Evolutionary conservation across 2,888 invertebrate genomes (phyloP), one percentile per base, ranked within the genome.

Genomic region (Enchytraeus crypticus): DNA sequence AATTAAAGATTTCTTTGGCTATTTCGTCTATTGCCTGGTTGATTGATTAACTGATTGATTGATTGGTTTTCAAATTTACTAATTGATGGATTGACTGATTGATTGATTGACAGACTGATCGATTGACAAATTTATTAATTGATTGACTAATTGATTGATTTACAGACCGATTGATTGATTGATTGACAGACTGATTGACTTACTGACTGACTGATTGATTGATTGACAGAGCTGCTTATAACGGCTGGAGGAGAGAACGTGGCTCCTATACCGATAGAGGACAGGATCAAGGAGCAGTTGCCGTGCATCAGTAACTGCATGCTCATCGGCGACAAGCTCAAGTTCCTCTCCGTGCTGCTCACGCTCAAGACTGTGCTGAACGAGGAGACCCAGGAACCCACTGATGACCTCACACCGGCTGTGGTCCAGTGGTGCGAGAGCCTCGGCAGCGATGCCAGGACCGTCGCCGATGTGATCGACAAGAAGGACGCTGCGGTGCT

Each of bases 241-340:
- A 93, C 93, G 1, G 92, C 92, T 51, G 93, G 93, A 34, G 93
- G 93, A 34, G 92, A 93, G 81, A 93, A 93, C 78, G 84, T 73
- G 85, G 78, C 93, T 4, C 92, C 93, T 0, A 87, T 91, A 30
- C 84, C 87, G 33, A 90, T 92, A 69, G 93, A 93, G 79, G 87
- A 92, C 72, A 79, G 83, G 51, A 84, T 93, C 21, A 87, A 88
- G 73, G 81, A 84, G 5, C 87, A 89, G 74, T 80, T 92, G 53
- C 85, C 88, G n/a, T 64, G 68, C 54, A 78, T 93, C 21, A 88
- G 89, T 68, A 87, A 90, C 80, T 89, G 87, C 2, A 86, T 92
- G 76, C 83, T 93, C 43, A 84, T 93, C 67, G 93, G 93, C 1
- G 93, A 93, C 78, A 83, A 85, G 74, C 84, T 85, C 69, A 93